Percentiles rank a stretch among this genome's conserved stretches.
Conservation (phyloP, 2,888 invertebrate species). For the Nymphalis c-album region DNA sequence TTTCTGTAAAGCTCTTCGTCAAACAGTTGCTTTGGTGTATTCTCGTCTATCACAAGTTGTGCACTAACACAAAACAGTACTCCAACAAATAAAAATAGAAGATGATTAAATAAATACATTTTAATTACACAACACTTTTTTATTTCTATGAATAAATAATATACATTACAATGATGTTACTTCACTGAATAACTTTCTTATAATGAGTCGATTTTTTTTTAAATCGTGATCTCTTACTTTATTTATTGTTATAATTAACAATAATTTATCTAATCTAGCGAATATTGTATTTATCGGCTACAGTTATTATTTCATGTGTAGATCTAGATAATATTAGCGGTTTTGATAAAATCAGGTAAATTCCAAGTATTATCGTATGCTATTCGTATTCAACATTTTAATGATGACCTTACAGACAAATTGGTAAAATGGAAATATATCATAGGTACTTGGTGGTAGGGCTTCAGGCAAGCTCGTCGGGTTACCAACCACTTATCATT, state of each 20-base stretch:
- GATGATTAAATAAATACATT: slow-evolving; percentile 25
- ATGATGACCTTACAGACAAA: too few relatives aligned
- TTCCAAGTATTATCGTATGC: not conserved
- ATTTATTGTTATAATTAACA: slow-evolving; percentile 31
- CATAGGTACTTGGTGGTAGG: too few relatives aligned
- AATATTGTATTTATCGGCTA: slow-evolving; percentile 9
- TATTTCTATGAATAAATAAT: slow-evolving; percentile 15
- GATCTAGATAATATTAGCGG: slow-evolving; percentile 27
- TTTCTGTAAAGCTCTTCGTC: slow-evolving; percentile 56
- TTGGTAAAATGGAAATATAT: too few relatives aligned
- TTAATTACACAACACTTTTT: slow-evolving; percentile 23
- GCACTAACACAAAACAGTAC: slow-evolving; percentile 20
- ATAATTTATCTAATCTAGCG: slow-evolving; percentile 33
- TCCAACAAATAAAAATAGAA: slow-evolving; percentile 22
- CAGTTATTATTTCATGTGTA: slow-evolving; percentile 1
- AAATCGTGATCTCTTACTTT: slow-evolving; percentile 19
- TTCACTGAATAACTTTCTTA: slow-evolving; percentile 13
- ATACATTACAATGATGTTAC: slow-evolving; percentile 17
- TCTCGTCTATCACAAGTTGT: slow-evolving; percentile 35
- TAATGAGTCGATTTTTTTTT: slow-evolving; percentile 14
- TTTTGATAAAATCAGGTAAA: slow-evolving; percentile 20
- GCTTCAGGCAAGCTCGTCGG: too few relatives aligned
- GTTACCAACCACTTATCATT: too few relatives aligned
- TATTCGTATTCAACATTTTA: too few relatives aligned
- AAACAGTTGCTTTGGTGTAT: slow-evolving; percentile 48